These are phyloP conservation scores for Lasioglossum calceatum DNA, from an alignment of 2,888 invertebrate genomes.

Conservation along the genomic window DNA sequence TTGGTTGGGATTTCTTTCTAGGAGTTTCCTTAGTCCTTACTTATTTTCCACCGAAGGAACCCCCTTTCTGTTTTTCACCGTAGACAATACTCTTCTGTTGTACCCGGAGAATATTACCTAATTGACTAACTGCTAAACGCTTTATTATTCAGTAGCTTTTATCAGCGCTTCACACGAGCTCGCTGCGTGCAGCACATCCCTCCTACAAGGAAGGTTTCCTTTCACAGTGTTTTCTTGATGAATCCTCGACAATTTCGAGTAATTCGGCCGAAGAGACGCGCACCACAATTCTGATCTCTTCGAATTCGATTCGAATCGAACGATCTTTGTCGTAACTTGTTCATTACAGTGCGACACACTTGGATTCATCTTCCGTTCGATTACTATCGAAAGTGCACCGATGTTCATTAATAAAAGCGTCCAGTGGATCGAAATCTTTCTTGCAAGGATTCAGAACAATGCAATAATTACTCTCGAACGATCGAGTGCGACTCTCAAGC, in stretches of 20 bases:
- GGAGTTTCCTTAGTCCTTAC: constrained; percentile 33
- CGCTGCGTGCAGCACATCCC: constrained; percentile 81
- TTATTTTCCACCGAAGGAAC: constrained; percentile 56
- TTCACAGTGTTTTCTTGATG: constrained; percentile 24
- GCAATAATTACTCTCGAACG: constrained; percentile 52
- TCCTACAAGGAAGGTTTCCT: constrained; percentile 54
- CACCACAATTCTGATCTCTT: background rate
- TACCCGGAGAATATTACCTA: constrained; percentile 65
- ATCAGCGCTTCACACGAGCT: constrained; percentile 82
- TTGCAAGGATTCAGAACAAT: constrained; percentile 53
- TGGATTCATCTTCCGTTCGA: background rate
- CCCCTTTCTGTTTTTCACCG: constrained; percentile 69
- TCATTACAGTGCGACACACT: background rate
- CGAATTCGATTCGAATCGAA: background rate
- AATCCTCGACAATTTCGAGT: constrained; percentile 15
- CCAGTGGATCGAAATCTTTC: constrained; percentile 35
- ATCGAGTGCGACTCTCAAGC: constrained; percentile 47
- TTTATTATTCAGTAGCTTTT: constrained; percentile 82
- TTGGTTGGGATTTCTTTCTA: background rate
- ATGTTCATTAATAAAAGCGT: constrained; percentile 15
- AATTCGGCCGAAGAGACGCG: constrained; percentile 24
- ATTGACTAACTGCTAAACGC: constrained; percentile 78
- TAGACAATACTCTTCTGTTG: constrained; percentile 66
- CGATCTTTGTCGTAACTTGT: background rate
- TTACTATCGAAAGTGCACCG: constrained; percentile 17